These are phyloP conservation scores for Adrianichthys oophorus DNA, from an alignment of 2,797 vertebrate genomes.

Conservation along the genomic window DNA sequence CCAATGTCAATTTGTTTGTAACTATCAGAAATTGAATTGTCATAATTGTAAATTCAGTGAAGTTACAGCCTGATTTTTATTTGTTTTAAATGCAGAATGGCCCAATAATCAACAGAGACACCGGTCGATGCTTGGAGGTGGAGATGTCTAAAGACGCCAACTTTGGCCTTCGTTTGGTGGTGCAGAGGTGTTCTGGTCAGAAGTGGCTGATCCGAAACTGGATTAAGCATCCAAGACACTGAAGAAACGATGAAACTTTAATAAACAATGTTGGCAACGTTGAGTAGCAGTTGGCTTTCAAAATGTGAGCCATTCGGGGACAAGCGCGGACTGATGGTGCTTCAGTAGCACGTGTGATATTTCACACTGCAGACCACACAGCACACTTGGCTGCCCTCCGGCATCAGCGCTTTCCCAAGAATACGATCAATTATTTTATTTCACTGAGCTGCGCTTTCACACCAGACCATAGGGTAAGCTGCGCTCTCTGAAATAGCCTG, in stretches of 20 bases:
- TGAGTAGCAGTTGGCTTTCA: slow-evolving; percentile 37
- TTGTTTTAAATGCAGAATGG: slow-evolving; percentile 80
- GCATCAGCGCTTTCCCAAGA: slow-evolving; percentile 53
- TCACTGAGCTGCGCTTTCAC: slow-evolving; percentile 31
- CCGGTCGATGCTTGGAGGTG: slow-evolving; percentile 93
- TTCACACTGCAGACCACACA: slow-evolving; percentile 42
- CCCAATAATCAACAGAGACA: slow-evolving; percentile 94
- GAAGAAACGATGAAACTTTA: slow-evolving; percentile 53
- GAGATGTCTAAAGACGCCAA: slow-evolving; percentile 97
- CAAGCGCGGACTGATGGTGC: slow-evolving; percentile 25
- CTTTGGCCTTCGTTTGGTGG: slow-evolving; percentile 92
- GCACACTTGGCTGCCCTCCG: slow-evolving; percentile 44
- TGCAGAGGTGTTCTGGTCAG: slow-evolving; percentile 96
- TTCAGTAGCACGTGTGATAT: slow-evolving; percentile 22
- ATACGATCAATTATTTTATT: slow-evolving; percentile 53
- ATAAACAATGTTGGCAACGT: slow-evolving; percentile 25
- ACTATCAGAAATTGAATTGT: too few species aligned
- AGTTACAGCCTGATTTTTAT: not conserved
- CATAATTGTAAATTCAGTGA: not conserved
- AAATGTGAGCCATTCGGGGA: slow-evolving; percentile 33
- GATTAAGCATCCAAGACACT: slow-evolving; percentile 90
- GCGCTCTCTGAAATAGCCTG: slow-evolving; percentile 36
- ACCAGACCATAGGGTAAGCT: slow-evolving; percentile 32
- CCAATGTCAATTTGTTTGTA: too few species aligned
- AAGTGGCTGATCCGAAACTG: slow-evolving; percentile 99